These are phyloP conservation scores for Colistium nudipinnis DNA, from an alignment of 2,113 vertebrate genomes.

Conservation along the genomic window DNA sequence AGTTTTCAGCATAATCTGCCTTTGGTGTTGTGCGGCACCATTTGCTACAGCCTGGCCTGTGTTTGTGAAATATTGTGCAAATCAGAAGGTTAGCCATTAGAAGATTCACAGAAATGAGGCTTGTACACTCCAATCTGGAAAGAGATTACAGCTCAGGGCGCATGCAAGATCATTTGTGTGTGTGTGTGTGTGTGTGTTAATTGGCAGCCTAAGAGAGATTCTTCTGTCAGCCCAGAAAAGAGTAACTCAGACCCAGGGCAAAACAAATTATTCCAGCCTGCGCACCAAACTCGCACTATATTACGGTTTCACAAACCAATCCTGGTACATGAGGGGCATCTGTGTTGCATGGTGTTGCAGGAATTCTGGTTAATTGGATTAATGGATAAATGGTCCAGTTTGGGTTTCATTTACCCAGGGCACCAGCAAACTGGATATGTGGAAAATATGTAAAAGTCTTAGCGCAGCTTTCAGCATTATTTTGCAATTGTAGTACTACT, in stretches of 20 bases:
- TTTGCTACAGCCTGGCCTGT: constrained; percentile 23
- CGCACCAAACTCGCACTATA: constrained; percentile 65
- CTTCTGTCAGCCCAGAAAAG: constrained; percentile 68
- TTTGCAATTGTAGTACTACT: too few species aligned
- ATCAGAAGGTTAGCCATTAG: constrained; percentile 42
- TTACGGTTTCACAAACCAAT: constrained; percentile 61
- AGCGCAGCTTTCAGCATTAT: not conserved
- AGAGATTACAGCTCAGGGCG: constrained; percentile 67
- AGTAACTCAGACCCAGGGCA: constrained; percentile 72
- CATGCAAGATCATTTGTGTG: constrained; percentile 62
- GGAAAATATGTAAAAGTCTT: too few species aligned
- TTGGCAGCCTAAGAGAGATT: constrained; percentile 73
- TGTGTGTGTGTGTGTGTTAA: constrained; percentile 64
- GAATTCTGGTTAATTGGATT: constrained; percentile 20
- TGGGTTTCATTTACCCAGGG: not conserved
- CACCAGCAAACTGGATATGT: constrained; percentile 13
- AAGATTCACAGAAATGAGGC: constrained; percentile 51
- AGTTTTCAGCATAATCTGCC: constrained; percentile 3
- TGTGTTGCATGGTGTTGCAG: constrained; percentile 34
- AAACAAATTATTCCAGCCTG: constrained; percentile 75
- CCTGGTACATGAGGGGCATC: constrained; percentile 21
- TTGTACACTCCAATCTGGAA: constrained; percentile 48
- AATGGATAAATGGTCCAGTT: constrained; percentile 10
- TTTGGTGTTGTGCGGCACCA: constrained; percentile 9
- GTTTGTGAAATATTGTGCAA: constrained; percentile 48